Base-by-base conservation (phyloP, 1,140 invertebrate species). In the Akabosia matsudoensis region DNA sequence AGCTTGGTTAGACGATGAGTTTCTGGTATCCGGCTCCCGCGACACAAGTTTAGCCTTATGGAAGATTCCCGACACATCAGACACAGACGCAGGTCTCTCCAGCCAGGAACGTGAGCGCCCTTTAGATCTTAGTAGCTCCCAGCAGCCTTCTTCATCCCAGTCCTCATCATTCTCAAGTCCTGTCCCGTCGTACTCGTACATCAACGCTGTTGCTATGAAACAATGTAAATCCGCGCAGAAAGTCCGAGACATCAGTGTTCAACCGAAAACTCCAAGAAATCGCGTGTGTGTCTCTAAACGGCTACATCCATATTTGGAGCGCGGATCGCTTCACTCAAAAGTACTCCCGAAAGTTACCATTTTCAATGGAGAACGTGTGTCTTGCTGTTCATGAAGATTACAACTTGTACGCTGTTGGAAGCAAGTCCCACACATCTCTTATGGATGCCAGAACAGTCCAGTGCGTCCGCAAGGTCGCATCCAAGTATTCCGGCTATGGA, bases 1-100 rank as follows among this genome's bases (percentile, higher is more conserved):
- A 88, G 93, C 92, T 82, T 98, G 96, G 96, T 84, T 98, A 64
- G 96, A 98, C 85, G 96, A 98, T 86, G 92, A 97, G 84, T 97
- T 95, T 87, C 84, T 97, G 71, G 95, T 97, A 22, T 95, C 94
- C 28, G 96, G 96, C 1, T 96, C 95, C 0, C 89, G 95, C 76
- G 96, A 98, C 84, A 94, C 93, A 70, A 81, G 81, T 45, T 81
- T 89, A 33, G 86, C 87, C 7, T 77, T 89, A 14, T 89, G 88
- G 88, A 83, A 82, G 67, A 83, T 88, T 22, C 82, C 78, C n/a
- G 80, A 79, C 26, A 30, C 33, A 13, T 1, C 70, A 30, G 2
- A 73, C 13, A 26, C 1, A 13, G 33, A 37, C 13, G 2, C 22
- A 71, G 28, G 31, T 75, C 10, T 7, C 1, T 22, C 24, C 3